phyloP scores from a whole-genome alignment of 2,888 invertebrate species.

The Orthosia cruda region DNA sequence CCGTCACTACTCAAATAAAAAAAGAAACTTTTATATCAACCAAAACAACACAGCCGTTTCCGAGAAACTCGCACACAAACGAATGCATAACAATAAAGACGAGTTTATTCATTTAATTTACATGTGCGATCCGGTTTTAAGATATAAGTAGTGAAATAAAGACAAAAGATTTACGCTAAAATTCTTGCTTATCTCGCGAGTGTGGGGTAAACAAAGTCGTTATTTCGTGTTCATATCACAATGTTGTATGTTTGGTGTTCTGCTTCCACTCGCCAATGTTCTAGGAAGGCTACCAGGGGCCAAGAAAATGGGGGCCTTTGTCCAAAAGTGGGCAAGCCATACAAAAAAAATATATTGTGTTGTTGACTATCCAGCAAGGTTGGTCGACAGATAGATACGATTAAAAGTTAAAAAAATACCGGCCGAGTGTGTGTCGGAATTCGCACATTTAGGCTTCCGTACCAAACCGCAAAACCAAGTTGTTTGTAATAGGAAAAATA shows the following conservation, averaged over 20 bases:
- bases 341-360: too few relatives aligned
- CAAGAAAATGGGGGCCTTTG: too few relatives aligned
- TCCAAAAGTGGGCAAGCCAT: too few relatives aligned
- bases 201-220: conserved; percentile 7
- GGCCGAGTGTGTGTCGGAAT: too few relatives aligned
- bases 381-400: too few relatives aligned
- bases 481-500: too few relatives aligned
- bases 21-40: background rate
- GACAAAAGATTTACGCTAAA: conserved; percentile 5
- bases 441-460: too few relatives aligned
- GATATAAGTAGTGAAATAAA: conserved; percentile 5
- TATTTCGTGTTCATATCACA: background rate
- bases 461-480: too few relatives aligned
- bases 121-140: conserved; percentile 38
- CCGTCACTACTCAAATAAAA: background rate
- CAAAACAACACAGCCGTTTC: conserved; percentile 24
- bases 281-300: too few relatives aligned
- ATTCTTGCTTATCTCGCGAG: background rate
- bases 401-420: too few relatives aligned
- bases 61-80: conserved; percentile 24
- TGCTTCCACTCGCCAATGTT: too few relatives aligned
- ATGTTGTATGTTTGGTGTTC: background rate
- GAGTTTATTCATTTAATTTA: conserved; percentile 33
- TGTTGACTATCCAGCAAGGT: too few relatives aligned
- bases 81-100: conserved; percentile 29